Percentiles rank a stretch among this genome's conserved stretches.
Evolutionary conservation across 2,797 vertebrate species (phyloP).

Genomic region (Eremophila alpestris): DNA sequence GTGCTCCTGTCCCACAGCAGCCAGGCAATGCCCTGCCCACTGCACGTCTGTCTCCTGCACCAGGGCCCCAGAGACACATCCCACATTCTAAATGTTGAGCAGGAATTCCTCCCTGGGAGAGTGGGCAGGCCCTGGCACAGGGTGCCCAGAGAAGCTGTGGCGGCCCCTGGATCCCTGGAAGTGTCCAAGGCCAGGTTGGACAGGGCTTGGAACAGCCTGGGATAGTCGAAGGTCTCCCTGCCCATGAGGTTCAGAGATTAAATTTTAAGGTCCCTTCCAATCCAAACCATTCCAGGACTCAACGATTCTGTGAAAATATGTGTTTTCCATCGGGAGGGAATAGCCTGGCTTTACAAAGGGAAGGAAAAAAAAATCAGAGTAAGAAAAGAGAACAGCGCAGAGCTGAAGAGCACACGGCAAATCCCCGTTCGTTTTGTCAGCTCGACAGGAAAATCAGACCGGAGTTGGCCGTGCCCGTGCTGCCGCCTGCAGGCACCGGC

Average conservation of each 20-base stretch:
- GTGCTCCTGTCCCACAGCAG: not conserved
- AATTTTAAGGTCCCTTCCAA: not conserved
- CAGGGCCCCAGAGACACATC: not conserved
- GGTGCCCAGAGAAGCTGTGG: not conserved
- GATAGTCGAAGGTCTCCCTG: rapidly evolving
- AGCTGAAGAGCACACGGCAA: not conserved
- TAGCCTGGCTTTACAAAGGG: not conserved
- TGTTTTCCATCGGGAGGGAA: not conserved
- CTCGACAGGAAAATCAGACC: rapidly evolving
- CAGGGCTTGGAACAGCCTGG: not conserved
- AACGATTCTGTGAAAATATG: not conserved
- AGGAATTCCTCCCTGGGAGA: not conserved
- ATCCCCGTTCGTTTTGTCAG: not conserved
- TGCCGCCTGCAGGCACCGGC: constrained; percentile 42
- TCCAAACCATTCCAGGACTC: not conserved
- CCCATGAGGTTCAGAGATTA: not conserved
- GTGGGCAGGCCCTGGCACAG: not conserved
- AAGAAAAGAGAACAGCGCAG: not conserved
- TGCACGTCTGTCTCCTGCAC: not conserved
- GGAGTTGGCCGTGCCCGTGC: not conserved
- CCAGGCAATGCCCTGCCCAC: not conserved
- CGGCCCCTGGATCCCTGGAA: not conserved
- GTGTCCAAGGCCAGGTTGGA: not conserved
- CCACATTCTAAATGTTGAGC: not conserved
- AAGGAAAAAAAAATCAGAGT: not conserved